Evolutionary conservation across 2,797 vertebrate species (phyloP), one percentile per base, ranked within the genome.

Genomic region (Cyprinodon diabolis): DNA sequence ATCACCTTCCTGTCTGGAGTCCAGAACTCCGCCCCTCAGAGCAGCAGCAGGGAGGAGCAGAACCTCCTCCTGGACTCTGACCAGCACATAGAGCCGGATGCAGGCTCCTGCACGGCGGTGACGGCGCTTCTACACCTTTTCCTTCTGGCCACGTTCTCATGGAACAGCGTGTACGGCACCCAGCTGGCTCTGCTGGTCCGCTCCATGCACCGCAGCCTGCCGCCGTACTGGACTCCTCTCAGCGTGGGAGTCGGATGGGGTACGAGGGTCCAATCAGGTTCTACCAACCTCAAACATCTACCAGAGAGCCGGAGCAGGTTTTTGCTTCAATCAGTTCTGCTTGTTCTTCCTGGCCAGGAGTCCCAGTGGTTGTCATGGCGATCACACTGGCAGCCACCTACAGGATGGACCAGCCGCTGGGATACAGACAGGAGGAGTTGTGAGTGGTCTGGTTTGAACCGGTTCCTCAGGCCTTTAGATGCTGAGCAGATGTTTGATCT

Each of bases 381-480:
- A 1, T 94, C 81, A 94, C 95, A 13, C 23, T 96, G 70, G 93
- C 79, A 79, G 82, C 49, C n/a, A 84, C 92, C n/a, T 95, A 93
- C 67, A 84, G 78, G 0, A 17, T 63, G 62, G 77, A 90, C 35
- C 56, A 77, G 60, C 79, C 88, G 68, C 82, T 93, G 86, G 66
- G 83, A 30, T 96, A 95, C 73, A 10, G 80, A n/a, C 91, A 92
- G 81, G 93, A 96, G 77, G 86, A 95, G 89, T 93, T 96, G 91
- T 96, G 86, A 93, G 94, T 66, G 30, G 30, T 14, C 35, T 10
- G 9, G 1, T 15, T 43, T 19, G 7, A n/a, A 11, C 47, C 5
- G 35, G 17, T 65, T 52, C 43, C 56, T 17, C 19, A 19, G 51
- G 10, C 30, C 19, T 13, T 49, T 49, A 45, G 10, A n/a, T 21